Evolutionary conservation across 2,888 invertebrate genomes (phyloP), one percentile per base, ranked within the genome.

Genomic region (Idaea biselata): DNA sequence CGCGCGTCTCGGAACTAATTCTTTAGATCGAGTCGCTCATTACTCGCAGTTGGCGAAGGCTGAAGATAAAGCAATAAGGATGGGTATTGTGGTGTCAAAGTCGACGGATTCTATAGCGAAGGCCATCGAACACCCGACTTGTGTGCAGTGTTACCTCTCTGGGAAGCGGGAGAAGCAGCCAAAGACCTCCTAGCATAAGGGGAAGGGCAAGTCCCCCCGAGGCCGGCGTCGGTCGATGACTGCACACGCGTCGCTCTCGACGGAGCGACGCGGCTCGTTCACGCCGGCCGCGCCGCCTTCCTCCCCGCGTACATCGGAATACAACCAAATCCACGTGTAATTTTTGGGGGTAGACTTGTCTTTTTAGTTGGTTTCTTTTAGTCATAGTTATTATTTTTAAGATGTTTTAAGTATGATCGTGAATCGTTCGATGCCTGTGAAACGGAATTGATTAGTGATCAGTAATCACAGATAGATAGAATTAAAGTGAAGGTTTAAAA

Each of bases 121-220:
- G 75, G 90, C 93, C 16, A 94, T 95, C 63, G 95, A 95, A 69
- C 94, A 95, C 64, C 95, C 95, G 58, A 95, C 95, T 31, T 96
- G 96, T 87, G 95, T 95, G 73, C 95, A 96, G 78, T 96, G 96
- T 79, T 94, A 95, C 84, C 93, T 95, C 57, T 95, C 95, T 64
- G 93, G 93, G 63, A 94, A 94, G 79, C 93, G 93, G 63, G 94
- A 94, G 79, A 90, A 87, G 55, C 91, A 91, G 71, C 93, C 89
- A 72, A 93, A 94, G 84, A 90, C 92, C 72, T 94, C 94, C 93
- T 94, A 94, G 94, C 94, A 94, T 91, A 94, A 93, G 93, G 93
- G 93, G 89, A 94, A 91, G 89, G 94, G 94, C 91, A 94, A 94
- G 91, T 93, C 94, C 91, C 94, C 94, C 77, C 90, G 86, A 80